Evolutionary conservation across 2,797 vertebrate genomes (phyloP), one percentile per base, ranked within the genome.

Genomic region (Sebastes ruberrimus): DNA sequence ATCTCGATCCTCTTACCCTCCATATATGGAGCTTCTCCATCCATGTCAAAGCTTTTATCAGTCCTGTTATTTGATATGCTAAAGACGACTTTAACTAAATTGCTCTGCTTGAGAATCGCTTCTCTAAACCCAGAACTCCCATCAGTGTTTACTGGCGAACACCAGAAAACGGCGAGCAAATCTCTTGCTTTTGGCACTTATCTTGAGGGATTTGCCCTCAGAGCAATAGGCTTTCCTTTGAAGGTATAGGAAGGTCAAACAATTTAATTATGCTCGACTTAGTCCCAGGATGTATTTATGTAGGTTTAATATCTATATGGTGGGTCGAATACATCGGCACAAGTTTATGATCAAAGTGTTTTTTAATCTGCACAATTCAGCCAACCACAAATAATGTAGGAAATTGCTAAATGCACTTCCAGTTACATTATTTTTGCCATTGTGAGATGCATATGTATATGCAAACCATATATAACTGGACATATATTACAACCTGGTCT

Each of bases 161-260:
- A 74, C 30, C 20, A 60, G 33, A 27, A 83, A 87, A 73, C 2
- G 1, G 35, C 13, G 10, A 52, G 27, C 56, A 84, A 80, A 86
- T 81, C 76, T 74, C 59, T 62, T 33, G 27, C 27, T 28, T 83
- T 89, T 75, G 55, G 18, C 35, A 28, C 42, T 74, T 56, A 88
- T 86, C 74, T 82, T 73, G 2, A 61, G 59, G 72, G 84, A 86
- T 89, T 89, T 82, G 3, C 33, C 33, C n/a, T 23, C 1, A 14
- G 68, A 30, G 71, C 59, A 70, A 59, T 62, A 35, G 71, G 30
- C 73, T 90, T 78, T 64, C 28, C 20, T 69, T 74, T 85, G 27
- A 88, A 82, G 56, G 65, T 82, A 72, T 59, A 67, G 33, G 11
- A 80, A 78, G 84, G 73, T 88, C 81, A 83, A 61, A 60, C 30